Conservation (phyloP, 2,888 invertebrate genomes). For the Sminthurinus aureus region DNA sequence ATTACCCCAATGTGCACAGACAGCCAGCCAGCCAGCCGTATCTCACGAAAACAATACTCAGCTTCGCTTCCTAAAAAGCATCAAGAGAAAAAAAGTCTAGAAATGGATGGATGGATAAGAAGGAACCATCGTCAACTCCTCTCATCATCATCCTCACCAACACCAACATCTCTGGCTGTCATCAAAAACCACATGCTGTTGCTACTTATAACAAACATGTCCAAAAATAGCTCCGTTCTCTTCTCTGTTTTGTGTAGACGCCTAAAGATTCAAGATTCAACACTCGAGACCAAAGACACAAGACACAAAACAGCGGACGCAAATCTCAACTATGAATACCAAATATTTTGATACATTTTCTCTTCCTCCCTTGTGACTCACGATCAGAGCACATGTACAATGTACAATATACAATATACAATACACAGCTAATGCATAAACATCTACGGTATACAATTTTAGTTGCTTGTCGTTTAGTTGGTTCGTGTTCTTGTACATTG, state of each 20-base stretch:
- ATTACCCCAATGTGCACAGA: no score
- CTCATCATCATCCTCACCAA: background rate
- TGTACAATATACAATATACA: background rate
- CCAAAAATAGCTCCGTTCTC: background rate
- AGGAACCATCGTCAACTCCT: background rate
- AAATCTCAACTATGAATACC: conserved; percentile 13
- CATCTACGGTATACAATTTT: background rate
- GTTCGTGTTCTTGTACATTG: no score
- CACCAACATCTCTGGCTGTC: background rate
- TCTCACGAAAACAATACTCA: no score
- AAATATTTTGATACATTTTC: background rate
- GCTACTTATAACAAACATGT: background rate
- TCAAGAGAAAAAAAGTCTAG: background rate
- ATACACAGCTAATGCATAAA: background rate
- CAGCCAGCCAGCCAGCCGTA: no score
- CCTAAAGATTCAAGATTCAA: background rate
- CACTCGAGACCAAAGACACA: background rate
- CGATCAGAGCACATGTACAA: background rate
- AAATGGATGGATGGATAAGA: no score
- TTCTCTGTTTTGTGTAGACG: background rate
- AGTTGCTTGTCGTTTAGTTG: background rate
- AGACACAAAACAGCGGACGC: background rate
- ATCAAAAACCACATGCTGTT: conserved; percentile 23
- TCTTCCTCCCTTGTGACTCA: no score
- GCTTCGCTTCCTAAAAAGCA: no score